phyloP scores from a whole-genome alignment of 2,113 vertebrate species.

The Ascaphus truei region DNA sequence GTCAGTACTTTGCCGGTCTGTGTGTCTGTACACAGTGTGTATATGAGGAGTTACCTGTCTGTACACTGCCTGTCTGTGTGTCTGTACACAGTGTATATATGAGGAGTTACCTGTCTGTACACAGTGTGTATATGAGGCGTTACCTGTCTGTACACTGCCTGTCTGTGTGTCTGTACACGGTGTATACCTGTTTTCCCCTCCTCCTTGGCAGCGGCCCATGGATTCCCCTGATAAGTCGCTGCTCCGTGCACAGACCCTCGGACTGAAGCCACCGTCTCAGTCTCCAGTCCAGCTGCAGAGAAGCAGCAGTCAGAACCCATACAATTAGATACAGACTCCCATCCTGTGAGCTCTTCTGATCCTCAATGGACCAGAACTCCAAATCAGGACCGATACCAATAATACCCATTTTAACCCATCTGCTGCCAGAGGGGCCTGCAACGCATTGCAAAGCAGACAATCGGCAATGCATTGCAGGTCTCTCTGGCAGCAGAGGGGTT shows the following conservation, averaged over 20 bases:
- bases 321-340: too few species aligned
- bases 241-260: slow-evolving; percentile 81
- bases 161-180: not conserved
- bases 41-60: slow-evolving; percentile 32
- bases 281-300: slow-evolving; percentile 57
- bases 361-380: too few species aligned
- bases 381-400: too few species aligned
- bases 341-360: too few species aligned
- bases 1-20: not conserved
- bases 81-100: slow-evolving; percentile 20
- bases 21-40: not conserved
- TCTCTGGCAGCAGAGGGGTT: too few species aligned
- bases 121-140: too few species aligned
- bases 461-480: too few species aligned
- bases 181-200: slow-evolving; percentile 64
- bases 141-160: not conserved
- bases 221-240: slow-evolving; percentile 65
- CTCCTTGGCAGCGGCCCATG: slow-evolving; percentile 70
- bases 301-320: not conserved
- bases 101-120: slow-evolving; percentile 1
- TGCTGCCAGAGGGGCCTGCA: too few species aligned
- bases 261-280: slow-evolving; percentile 65
- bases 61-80: not conserved
- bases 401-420: too few species aligned
- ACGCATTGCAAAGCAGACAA: too few species aligned